Conservation (phyloP, 2,888 invertebrate species). For the Polyommatus icarus region DNA sequence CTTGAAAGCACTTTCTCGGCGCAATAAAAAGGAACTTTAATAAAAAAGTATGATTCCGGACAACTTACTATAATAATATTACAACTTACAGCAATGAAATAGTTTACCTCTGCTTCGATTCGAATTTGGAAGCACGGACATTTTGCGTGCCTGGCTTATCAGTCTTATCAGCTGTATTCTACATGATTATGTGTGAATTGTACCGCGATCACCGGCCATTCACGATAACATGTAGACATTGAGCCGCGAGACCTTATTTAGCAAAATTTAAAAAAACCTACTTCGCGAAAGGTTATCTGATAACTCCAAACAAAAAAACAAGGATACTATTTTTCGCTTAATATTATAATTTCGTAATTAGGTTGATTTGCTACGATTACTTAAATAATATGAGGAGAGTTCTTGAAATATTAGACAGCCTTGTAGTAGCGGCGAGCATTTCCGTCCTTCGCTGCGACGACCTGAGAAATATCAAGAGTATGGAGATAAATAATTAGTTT, state of each 20-base stretch:
- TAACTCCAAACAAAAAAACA: neutral
- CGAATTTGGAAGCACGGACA: too few species aligned
- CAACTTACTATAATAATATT: too few species aligned
- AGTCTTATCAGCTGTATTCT: too few species aligned
- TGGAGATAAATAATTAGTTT: too few species aligned
- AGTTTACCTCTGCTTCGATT: too few species aligned
- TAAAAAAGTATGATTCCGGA: too few species aligned
- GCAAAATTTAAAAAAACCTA: neutral
- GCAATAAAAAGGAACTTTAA: too few species aligned
- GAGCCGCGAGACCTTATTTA: neutral
- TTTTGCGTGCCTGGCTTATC: too few species aligned
- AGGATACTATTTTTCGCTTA: neutral
- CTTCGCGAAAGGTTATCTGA: neutral
- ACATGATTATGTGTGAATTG: too few species aligned
- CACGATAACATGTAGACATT: neutral
- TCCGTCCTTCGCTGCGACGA: neutral
- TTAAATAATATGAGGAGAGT: neutral
- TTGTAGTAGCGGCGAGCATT: neutral
- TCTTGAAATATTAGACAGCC: neutral
- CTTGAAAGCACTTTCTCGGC: too few species aligned
- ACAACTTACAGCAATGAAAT: too few species aligned
- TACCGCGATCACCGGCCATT: too few species aligned
- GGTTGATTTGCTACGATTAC: neutral
- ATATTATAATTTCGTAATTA: neutral
- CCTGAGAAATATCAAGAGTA: neutral